phyloP scores from a whole-genome alignment of 1,140 invertebrate genomes.

The Drosophila sproati region DNA sequence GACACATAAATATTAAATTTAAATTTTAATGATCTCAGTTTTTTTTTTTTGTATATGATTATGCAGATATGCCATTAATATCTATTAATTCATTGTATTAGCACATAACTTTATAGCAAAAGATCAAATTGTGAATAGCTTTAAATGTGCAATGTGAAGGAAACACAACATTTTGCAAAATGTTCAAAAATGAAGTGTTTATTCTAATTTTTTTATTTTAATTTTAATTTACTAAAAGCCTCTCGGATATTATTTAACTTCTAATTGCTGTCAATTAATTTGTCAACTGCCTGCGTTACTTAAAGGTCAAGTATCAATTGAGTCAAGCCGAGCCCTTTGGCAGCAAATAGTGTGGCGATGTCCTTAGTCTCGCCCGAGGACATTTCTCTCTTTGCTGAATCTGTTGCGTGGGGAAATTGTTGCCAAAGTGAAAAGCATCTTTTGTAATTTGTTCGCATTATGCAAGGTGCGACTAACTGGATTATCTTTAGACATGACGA shows the following conservation, averaged over 20 bases:
- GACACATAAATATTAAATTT: too few relatives aligned
- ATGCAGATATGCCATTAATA: too few relatives aligned
- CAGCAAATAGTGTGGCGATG: neutral
- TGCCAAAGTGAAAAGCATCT: slow-evolving; percentile 45
- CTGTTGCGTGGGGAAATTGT: slow-evolving; percentile 41
- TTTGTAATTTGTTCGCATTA: slow-evolving; percentile 56
- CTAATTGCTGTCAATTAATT: neutral
- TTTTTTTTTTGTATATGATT: too few relatives aligned
- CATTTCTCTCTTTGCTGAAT: slow-evolving; percentile 55
- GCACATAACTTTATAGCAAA: too few relatives aligned
- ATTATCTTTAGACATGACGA: slow-evolving; percentile 51
- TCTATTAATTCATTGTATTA: too few relatives aligned
- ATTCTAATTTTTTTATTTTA: too few relatives aligned
- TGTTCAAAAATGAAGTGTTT: too few relatives aligned
- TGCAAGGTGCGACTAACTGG: slow-evolving; percentile 66
- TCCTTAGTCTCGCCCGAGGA: neutral
- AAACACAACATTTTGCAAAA: too few relatives aligned
- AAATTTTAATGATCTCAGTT: too few relatives aligned
- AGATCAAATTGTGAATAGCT: too few relatives aligned
- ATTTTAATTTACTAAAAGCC: neutral
- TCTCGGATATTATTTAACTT: neutral
- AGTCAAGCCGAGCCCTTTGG: neutral
- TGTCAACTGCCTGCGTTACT: neutral
- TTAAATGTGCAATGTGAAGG: too few relatives aligned
- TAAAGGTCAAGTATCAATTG: neutral